Base-by-base conservation (phyloP, 2,113 vertebrate genomes). In the Oncorhynchus tshawytscha region DNA sequence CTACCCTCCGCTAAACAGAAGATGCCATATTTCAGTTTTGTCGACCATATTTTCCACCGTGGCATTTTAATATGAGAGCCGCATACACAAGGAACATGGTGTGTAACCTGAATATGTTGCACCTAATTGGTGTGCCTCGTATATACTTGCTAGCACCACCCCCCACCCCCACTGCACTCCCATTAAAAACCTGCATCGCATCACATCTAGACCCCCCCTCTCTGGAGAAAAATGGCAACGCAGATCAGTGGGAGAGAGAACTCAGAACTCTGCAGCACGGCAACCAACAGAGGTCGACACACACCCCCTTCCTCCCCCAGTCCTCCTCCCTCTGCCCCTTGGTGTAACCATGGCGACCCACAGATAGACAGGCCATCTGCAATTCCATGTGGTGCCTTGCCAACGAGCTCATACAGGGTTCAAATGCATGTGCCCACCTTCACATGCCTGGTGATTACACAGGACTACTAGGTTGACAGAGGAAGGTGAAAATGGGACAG, bases 261-360 rank as follows among this genome's bases (percentile, higher is more conserved):
- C 69, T 87, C 84, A 82, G 82, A 83, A 76, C 69, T 87, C 84
- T 86, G 83, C 88, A 83, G 85, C 82, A 74, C 70, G 15, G 70
- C 81, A 81, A 71, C 77, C 72, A 25, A 75, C 76, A 15, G 62
- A 59, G 54, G 22, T 57, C 25, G 25, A 74, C 72, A 84, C 64
- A 73, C 82, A 80, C 77, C 76, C 76, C 84, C 77, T 77, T 69
- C 75, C 83, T 3, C 27, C 85, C 13, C 29, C 34, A 2, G 16
- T 6, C 49, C 22, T 27, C 57, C 8, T 27, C 34, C 62, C 45
- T 20, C 13, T 31, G 22, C 51, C 67, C 15, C 67, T 39, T 27
- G n/a, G 48, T 71, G 89, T 91, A 83, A 78, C 90, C 86, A 91
- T 91, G 86, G 88, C 81, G 91, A 91, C 90, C 73, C 79, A 72